Conservation (phyloP, 2,113 vertebrate species). For the Butorides virescens region DNA sequence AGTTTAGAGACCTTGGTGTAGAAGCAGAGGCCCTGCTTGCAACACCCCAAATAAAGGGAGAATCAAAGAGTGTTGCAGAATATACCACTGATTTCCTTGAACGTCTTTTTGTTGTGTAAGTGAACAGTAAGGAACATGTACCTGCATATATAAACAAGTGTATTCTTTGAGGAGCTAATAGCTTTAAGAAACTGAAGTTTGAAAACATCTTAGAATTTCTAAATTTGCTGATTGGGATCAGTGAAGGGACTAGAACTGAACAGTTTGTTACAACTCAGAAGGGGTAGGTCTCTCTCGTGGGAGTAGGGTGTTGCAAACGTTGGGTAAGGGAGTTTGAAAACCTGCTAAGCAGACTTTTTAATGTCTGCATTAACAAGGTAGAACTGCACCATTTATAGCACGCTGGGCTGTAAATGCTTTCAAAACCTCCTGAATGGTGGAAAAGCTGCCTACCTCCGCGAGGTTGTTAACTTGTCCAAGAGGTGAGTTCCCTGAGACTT, state of each 20-base stretch:
- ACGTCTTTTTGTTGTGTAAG: background rate
- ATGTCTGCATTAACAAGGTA: background rate
- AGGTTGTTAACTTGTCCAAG: background rate
- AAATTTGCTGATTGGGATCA: background rate
- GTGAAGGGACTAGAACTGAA: background rate
- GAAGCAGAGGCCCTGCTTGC: background rate
- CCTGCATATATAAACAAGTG: rapidly evolving
- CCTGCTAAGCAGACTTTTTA: background rate
- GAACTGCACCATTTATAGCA: background rate
- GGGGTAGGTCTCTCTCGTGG: background rate
- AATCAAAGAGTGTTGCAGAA: background rate
- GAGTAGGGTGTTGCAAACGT: background rate
- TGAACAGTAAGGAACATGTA: background rate
- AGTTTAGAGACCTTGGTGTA: background rate
- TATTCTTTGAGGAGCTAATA: background rate
- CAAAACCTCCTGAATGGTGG: background rate
- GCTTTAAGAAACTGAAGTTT: background rate
- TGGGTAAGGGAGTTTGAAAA: background rate
- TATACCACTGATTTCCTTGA: background rate
- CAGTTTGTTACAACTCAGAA: background rate
- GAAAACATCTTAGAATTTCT: background rate
- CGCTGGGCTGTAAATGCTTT: background rate
- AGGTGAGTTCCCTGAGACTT: background rate
- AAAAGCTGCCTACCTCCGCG: background rate
- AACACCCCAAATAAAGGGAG: background rate